Percentiles rank a stretch among this genome's conserved stretches.
These are phyloP conservation scores for Dermolepida albohirtum DNA, from an alignment of 2,888 invertebrate species.

Conservation along the genomic window DNA sequence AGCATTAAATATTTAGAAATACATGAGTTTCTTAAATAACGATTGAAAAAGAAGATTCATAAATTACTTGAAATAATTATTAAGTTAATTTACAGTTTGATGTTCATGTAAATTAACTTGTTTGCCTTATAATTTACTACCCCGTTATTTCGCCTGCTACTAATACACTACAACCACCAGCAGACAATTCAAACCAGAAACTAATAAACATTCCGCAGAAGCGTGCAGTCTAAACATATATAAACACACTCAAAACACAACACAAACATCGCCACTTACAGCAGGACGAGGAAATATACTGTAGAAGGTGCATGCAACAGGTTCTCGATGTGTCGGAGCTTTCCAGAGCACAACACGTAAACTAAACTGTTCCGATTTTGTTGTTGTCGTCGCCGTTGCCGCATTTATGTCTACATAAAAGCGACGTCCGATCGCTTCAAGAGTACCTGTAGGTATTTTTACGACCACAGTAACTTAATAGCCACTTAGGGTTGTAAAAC, in stretches of 20 bases:
- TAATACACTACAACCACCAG: slow-evolving; percentile 11
- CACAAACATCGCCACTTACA: slow-evolving; percentile 31
- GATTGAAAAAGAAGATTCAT: too few species aligned
- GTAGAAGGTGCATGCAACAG: slow-evolving; percentile 18
- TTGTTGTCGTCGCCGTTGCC: neutral
- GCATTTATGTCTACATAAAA: slow-evolving; percentile 2
- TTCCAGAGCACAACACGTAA: slow-evolving; percentile 12
- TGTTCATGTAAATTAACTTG: too few species aligned
- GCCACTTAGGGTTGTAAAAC: slow-evolving; percentile 50
- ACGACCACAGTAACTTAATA: slow-evolving; percentile 51
- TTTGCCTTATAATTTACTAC: slow-evolving; percentile 24
- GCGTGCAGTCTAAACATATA: slow-evolving; percentile 13
- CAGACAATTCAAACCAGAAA: slow-evolving; percentile 27
- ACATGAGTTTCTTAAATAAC: too few species aligned
- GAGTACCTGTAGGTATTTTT: slow-evolving; percentile 53
- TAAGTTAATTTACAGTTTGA: too few species aligned
- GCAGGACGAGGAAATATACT: slow-evolving; percentile 29
- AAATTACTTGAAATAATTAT: too few species aligned
- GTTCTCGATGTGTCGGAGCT: slow-evolving; percentile 18
- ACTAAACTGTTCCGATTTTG: slow-evolving; percentile 2
- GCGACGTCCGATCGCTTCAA: slow-evolving; percentile 47
- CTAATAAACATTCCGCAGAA: slow-evolving; percentile 31
- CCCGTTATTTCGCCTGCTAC: slow-evolving; percentile 1
- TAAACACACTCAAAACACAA: slow-evolving; percentile 13
- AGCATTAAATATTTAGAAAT: too few species aligned